Evolutionary conservation across 2,888 invertebrate genomes (phyloP).

Genomic region (Platerodrilus igneus): DNA sequence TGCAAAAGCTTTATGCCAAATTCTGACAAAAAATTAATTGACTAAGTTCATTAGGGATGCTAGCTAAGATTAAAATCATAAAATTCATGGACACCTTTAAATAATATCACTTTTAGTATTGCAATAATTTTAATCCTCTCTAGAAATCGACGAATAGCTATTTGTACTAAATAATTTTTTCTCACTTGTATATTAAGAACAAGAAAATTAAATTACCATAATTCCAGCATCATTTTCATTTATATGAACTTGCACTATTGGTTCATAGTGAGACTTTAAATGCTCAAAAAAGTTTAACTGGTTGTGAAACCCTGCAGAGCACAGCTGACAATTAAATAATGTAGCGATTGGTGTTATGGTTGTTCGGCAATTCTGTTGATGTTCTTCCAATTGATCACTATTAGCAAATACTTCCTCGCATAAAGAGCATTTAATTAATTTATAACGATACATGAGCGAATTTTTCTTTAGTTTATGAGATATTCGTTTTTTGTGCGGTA

Average conservation of each 20-base stretch:
- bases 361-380: slow-evolving; percentile 49
- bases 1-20: no score
- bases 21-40: no score
- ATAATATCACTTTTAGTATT: no score
- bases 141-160: no score
- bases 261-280: slow-evolving; percentile 77
- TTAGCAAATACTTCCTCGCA: slow-evolving; percentile 49
- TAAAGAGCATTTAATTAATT: slow-evolving; percentile 46
- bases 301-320: slow-evolving; percentile 68
- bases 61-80: no score
- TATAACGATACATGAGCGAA: slow-evolving; percentile 32
- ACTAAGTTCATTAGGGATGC: no score
- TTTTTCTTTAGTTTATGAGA: slow-evolving; percentile 69
- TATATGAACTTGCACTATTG: slow-evolving; percentile 36
- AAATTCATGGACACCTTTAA: no score
- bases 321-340: slow-evolving; percentile 70
- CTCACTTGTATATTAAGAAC: no score
- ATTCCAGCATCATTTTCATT: slow-evolving; percentile 12
- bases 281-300: slow-evolving; percentile 84
- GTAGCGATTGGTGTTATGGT: slow-evolving; percentile 45
- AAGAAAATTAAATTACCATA: no score
- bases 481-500: slow-evolving; percentile 84
- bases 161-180: not conserved
- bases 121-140: no score
- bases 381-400: slow-evolving; percentile 47